Percentiles rank a stretch among this genome's conserved stretches.
Conservation (phyloP, 35 echinoderm and acorn worm species). For the Acanthaster planci region DNA sequence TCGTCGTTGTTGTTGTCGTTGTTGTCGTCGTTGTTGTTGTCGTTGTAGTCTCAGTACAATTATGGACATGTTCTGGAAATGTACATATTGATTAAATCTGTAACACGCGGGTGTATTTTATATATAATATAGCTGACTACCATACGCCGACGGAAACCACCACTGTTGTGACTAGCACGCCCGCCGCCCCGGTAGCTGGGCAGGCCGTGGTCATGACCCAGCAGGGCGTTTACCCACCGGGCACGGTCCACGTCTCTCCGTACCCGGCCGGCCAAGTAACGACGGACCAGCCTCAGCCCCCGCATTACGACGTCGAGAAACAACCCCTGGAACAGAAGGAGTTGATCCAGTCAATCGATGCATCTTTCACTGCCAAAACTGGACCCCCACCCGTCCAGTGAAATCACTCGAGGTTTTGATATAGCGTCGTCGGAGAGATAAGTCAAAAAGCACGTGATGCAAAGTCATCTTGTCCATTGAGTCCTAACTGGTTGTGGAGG, state of each 20-base stretch:
- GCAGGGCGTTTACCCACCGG: not conserved
- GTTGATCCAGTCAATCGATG: not conserved
- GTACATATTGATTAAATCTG: too few species aligned
- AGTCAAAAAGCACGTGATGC: too few species aligned
- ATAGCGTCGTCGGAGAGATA: too few species aligned
- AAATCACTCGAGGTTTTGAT: too few species aligned
- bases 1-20: too few species aligned
- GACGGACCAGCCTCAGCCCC: not conserved
- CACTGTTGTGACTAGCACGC: not conserved
- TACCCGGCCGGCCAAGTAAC: not conserved
- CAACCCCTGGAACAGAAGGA: not conserved
- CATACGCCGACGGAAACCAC: not conserved
- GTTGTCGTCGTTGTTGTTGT: too few species aligned
- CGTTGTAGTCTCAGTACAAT: too few species aligned
- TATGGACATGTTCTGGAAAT: too few species aligned
- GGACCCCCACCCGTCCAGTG: not conserved
- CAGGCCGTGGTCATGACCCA: not conserved
- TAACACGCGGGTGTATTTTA: too few species aligned
- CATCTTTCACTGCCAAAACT: not conserved
- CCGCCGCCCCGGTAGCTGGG: not conserved
- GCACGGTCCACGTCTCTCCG: not conserved
- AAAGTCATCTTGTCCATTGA: too few species aligned
- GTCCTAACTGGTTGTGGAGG: too few species aligned
- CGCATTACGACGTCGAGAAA: not conserved
- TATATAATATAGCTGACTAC: constrained; percentile 2